These are phyloP conservation scores for Oryzias melastigma DNA, from an alignment of 2,113 vertebrate genomes.

Conservation along the genomic window DNA sequence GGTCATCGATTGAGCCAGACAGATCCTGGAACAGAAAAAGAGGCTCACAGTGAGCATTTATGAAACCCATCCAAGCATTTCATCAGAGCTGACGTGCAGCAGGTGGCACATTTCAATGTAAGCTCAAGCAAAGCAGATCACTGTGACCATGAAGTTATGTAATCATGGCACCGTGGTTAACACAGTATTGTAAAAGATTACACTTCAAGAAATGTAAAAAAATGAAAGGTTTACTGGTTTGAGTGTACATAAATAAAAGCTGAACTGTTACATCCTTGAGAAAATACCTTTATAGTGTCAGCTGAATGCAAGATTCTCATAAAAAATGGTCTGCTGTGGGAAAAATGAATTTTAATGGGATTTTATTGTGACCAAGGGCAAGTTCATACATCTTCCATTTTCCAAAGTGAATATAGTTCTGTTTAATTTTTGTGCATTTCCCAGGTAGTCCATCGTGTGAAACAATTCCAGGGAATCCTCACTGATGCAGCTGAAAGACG, in stretches of 20 bases:
- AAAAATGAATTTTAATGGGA: conserved; percentile 57
- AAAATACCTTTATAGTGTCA: conserved; percentile 6
- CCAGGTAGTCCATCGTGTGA: conserved; percentile 37
- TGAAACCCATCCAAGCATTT: conserved; percentile 33
- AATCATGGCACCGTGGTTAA: not conserved
- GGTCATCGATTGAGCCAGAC: conserved; percentile 95
- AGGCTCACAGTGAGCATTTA: conserved; percentile 28
- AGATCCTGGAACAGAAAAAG: conserved; percentile 83
- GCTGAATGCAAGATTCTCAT: conserved; percentile 32
- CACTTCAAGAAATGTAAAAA: conserved; percentile 2
- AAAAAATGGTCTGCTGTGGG: conserved; percentile 38
- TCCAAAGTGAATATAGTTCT: conserved; percentile 18
- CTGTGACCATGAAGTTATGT: conserved; percentile 19
- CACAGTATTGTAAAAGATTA: conserved; percentile 6
- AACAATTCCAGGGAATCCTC: conserved; percentile 65
- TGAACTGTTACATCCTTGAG: conserved; percentile 5
- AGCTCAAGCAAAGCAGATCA: conserved; percentile 17
- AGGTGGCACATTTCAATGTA: conserved; percentile 26
- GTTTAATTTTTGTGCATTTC: conserved; percentile 19
- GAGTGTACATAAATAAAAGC: not conserved
- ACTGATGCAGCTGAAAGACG: conserved; percentile 41
- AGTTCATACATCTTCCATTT: conserved; percentile 53
- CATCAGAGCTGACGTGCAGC: conserved; percentile 37
- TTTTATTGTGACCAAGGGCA: conserved; percentile 50
- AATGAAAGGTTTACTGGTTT: not conserved